Evolutionary conservation across 2,113 vertebrate genomes (phyloP).

Genomic region (Nanorana parkeri): DNA sequence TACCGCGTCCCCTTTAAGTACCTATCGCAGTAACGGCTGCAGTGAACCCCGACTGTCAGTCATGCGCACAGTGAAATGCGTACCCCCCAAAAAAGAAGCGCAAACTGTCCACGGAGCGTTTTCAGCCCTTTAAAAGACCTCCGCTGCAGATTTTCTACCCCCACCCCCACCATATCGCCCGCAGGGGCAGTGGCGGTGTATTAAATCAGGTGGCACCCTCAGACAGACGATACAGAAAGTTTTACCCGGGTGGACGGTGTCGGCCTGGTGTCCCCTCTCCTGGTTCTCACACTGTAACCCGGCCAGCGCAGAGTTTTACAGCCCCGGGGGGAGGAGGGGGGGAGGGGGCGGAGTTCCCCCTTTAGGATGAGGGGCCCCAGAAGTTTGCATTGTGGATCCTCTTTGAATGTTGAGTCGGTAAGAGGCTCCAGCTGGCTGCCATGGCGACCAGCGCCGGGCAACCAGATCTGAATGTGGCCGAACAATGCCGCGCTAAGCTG

Average conservation of each 20-base stretch:
- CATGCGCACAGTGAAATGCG: too few species aligned
- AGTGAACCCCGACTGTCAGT: too few species aligned
- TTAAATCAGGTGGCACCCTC: too few species aligned
- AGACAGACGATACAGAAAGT: too few species aligned
- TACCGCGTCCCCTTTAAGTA: too few species aligned
- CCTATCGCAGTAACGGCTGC: too few species aligned
- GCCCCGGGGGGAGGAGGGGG: background rate
- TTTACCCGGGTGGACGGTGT: background rate
- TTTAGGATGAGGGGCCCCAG: constrained; percentile 34
- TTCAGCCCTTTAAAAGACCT: too few species aligned
- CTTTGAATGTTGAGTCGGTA: constrained; percentile 56
- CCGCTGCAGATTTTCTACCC: too few species aligned
- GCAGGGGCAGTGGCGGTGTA: too few species aligned
- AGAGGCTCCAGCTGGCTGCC: constrained; percentile 55
- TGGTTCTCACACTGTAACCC: background rate
- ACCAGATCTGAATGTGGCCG: constrained; percentile 50
- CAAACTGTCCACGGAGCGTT: too few species aligned
- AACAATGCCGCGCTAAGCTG: constrained; percentile 18
- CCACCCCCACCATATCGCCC: too few species aligned
- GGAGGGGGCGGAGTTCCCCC: constrained; percentile 10
- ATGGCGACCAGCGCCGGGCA: constrained; percentile 58
- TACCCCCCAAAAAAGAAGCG: too few species aligned
- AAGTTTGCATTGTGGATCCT: constrained; percentile 42
- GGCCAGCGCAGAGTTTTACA: background rate
- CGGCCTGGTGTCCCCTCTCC: background rate